phyloP scores from a whole-genome alignment of 1,140 invertebrate genomes.

The Hylaeus volcanicus region DNA sequence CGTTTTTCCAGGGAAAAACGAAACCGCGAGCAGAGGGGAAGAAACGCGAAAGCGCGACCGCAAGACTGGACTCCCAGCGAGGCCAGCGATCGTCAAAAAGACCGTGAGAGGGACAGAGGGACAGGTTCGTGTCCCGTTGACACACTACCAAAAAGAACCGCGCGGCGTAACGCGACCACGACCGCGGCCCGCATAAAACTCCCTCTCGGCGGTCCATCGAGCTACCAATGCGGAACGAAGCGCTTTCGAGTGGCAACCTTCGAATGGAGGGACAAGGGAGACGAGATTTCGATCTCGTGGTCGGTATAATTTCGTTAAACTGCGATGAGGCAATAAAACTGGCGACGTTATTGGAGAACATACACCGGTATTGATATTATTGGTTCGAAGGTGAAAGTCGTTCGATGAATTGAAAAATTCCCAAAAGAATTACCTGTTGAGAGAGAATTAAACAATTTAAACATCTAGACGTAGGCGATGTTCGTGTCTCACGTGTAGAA shows the following conservation, averaged over 20 bases:
- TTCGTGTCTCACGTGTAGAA: no score
- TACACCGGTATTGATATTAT: no score
- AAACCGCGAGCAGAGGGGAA: background rate
- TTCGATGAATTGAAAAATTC: no score
- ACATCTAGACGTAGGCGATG: no score
- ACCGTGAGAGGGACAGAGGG: constrained; percentile 11
- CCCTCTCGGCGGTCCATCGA: constrained; percentile 7
- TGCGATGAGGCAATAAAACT: constrained; percentile 27
- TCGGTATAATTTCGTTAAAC: constrained; percentile 62
- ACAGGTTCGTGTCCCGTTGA: constrained; percentile 22
- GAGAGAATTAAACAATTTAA: no score
- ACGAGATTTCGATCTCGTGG: constrained; percentile 20
- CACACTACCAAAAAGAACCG: constrained; percentile 32
- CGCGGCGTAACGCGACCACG: no score
- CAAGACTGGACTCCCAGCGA: constrained; percentile 12
- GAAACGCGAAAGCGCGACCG: constrained; percentile 40
- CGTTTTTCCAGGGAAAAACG: constrained; percentile 24
- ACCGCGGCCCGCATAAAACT: background rate
- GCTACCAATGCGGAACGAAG: constrained; percentile 17
- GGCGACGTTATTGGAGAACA: no score
- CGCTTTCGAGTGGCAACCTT: constrained; percentile 31
- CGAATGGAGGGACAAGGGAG: constrained; percentile 11
- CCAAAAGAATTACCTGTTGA: no score
- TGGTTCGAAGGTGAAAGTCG: no score
- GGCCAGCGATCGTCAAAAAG: constrained; percentile 32